Conservation (phyloP, 1,140 invertebrate genomes). For the Apis dorsata region DNA sequence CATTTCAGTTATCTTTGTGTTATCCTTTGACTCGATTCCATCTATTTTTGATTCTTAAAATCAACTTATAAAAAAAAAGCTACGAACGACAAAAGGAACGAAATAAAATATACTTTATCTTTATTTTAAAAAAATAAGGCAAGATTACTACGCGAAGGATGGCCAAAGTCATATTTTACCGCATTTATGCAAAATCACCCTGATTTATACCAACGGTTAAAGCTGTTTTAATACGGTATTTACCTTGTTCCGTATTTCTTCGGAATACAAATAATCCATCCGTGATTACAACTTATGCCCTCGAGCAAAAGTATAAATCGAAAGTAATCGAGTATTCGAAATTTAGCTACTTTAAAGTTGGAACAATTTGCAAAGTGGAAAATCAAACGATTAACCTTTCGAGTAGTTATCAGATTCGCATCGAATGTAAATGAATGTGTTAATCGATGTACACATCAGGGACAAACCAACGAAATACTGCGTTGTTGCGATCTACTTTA, state of each 20-base stretch:
- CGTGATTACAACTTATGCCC: neutral
- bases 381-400: too few relatives aligned
- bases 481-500: too few relatives aligned
- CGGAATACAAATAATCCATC: conserved; percentile 20
- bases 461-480: too few relatives aligned
- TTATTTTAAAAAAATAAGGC: neutral
- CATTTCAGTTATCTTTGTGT: neutral
- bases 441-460: too few relatives aligned
- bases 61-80: neutral
- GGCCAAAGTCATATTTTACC: neutral
- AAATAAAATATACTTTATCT: conserved; percentile 5
- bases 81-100: neutral
- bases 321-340: neutral
- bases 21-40: neutral
- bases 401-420: too few relatives aligned
- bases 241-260: neutral
- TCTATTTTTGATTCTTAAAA: neutral
- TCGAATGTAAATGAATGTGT: too few relatives aligned
- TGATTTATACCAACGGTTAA: conserved; percentile 10
- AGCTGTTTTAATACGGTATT: neutral
- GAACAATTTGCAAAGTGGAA: too few relatives aligned
- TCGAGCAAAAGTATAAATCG: neutral
- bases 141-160: neutral
- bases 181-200: neutral
- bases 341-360: too few relatives aligned